phyloP scores from a whole-genome alignment of 2,113 vertebrate species.

The Eretmodus cyanostictus region DNA sequence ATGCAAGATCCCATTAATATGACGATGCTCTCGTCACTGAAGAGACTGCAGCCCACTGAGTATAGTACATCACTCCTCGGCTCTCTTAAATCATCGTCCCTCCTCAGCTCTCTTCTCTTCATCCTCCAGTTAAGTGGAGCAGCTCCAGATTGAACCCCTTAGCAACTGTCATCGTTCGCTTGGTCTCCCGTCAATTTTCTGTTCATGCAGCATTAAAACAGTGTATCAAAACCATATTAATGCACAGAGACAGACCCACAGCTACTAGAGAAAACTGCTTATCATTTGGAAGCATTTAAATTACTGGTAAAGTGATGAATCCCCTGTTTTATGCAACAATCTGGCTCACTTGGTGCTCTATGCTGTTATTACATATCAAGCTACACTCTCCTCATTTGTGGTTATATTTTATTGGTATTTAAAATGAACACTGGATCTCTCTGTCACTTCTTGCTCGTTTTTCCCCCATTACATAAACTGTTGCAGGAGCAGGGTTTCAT shows the following conservation, averaged over 20 bases:
- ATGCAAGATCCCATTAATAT: slow-evolving; percentile 9
- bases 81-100: slow-evolving; percentile 44
- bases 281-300: slow-evolving; percentile 8
- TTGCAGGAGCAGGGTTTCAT: slow-evolving; percentile 26
- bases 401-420: neutral
- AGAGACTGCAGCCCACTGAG: slow-evolving; percentile 6
- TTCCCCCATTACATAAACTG: neutral
- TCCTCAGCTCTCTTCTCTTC: slow-evolving; percentile 34
- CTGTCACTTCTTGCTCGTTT: neutral
- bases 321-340: neutral
- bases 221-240: slow-evolving; percentile 33
- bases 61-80: slow-evolving; percentile 6
- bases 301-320: slow-evolving; percentile 4
- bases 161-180: slow-evolving; percentile 34
- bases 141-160: slow-evolving; percentile 46
- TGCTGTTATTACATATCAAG: neutral
- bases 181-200: slow-evolving; percentile 23
- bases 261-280: neutral
- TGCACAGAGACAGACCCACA: neutral
- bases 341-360: neutral
- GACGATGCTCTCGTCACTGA: neutral
- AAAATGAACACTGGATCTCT: neutral
- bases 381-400: neutral
- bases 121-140: slow-evolving; percentile 53
- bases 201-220: slow-evolving; percentile 27